Base-by-base conservation (phyloP, 1,140 invertebrate genomes). In the Subanguina moxae region DNA sequence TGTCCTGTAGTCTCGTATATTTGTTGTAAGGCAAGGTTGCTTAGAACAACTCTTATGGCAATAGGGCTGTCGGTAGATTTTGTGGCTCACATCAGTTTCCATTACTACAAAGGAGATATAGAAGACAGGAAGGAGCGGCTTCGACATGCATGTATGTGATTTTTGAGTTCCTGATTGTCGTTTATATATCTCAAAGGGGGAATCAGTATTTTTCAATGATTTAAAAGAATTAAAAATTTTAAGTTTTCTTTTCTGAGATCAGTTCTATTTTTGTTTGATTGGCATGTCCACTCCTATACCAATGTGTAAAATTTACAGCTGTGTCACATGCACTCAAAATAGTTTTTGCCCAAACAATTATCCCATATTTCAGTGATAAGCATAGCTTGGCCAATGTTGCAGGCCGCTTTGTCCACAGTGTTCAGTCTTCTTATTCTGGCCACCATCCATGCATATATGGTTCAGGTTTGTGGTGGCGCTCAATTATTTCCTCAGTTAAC, bases 371-470 rank as follows among this genome's bases (percentile, higher is more conserved):
- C 91, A 62, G 85, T 97, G 0, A 91, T 92, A 80, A 90, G 90
- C 0, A 85, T 97, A 0, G 94, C 93, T 1, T 84, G 95, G 28
- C 94, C 94, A 0, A 94, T 97, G 69, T 87, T 95, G n/a, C 93
- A 97, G 84, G 93, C 93, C 15, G 92, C 92, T 0, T 85, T 90
- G 0, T 95, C 92, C 7, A 96, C 94, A 0, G 90, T 97, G 25
- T 83, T 97, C 0, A 92, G 92, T 57, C 89, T 96, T 11, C 84
- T 91, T 0, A 90, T 92, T 0, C 83, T 97, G 0, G 85, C 91
- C 3, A 84, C 94, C 27, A 92, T 93, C 0, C 90, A 92, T 57
- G 95, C 93, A 71, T 97, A 95, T 80, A 94, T 97, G 65, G 78
- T 84, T 19, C 74, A 84, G 32, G 68, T 70, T 52, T 3, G 23